Evolutionary conservation across 1,140 invertebrate genomes (phyloP), one percentile per base, ranked within the genome.

Genomic region (Mylabris phalerata): DNA sequence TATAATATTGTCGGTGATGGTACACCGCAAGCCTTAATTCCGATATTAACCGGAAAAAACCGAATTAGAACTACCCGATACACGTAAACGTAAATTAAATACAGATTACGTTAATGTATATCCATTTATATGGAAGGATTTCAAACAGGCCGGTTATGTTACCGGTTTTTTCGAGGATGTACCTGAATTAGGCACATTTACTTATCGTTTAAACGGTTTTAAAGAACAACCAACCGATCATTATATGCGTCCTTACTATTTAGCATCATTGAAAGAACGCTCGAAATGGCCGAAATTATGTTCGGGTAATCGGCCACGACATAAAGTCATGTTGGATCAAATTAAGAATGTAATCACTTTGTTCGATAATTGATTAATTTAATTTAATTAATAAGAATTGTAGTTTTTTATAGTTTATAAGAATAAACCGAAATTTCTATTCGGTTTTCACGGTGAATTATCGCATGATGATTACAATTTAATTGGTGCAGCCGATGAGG

Each of bases 1-100:
- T 71, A 71, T 48, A 95, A 95, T 68, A 95, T 96, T 52, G 86
- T 97, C 2, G 94, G 94, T 0, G 95, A 98, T 76, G 94, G 94
- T 0, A 97, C 94, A 0, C 92, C 93, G 0, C 92, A 95, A 66
- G 92, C 94, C 0, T 74, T 96, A 13, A 90, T 95, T 41, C 94
- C 94, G 0, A 88, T 98, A 45, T 75, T 98, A 0, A 95, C 93
- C 0, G 90, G 90, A 10, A 85, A n/a, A 88, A 73, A 94, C 88
- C 0, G 94, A 98, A 74, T 70, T 88, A 4, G 93, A 96, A 73
- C 72, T 95, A 25, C 92, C 91, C 0, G 89, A 94, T 66, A 88
- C 89, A 1, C 80, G 94, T 46, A 90, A 89, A 71, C 80, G 90
- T 2, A 67, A 77, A 9, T 67, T 75, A 2, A 80, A 83, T 39